Evolutionary conservation across 2,888 invertebrate genomes (phyloP).

Genomic region (Caenorhabditis plicata): DNA sequence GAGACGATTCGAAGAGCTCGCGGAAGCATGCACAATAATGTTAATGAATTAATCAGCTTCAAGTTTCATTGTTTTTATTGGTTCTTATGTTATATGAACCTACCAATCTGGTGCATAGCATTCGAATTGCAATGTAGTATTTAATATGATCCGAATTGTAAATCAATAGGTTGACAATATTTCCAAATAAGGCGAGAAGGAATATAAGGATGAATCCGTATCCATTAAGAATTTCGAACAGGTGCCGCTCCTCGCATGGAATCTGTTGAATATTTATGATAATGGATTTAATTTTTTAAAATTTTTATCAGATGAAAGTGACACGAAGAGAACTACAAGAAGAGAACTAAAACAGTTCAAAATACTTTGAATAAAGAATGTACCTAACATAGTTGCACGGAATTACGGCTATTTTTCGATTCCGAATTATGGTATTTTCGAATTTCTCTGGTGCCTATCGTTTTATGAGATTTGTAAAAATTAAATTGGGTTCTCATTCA

Average conservation of each 20-base stretch:
- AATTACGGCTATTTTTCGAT: no score
- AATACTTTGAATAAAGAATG: no score
- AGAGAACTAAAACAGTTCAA: no score
- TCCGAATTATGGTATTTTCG: no score
- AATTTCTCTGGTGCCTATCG: no score
- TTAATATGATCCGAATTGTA: conserved; percentile 62
- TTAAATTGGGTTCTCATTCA: no score
- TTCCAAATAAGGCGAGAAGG: conserved; percentile 56
- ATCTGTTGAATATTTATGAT: no score
- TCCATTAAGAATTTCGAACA: conserved; percentile 53
- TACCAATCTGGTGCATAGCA: conserved; percentile 60
- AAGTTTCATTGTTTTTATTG: conserved; percentile 1
- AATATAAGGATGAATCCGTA: conserved; percentile 58
- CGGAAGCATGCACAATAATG: conserved; percentile 56
- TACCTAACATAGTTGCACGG: no score
- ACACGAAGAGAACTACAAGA: no score
- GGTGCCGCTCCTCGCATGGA: conserved; percentile 51
- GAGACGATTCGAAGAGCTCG: conserved; percentile 50
- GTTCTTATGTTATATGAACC: neutral
- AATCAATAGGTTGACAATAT: conserved; percentile 56
- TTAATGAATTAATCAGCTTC: conserved; percentile 57
- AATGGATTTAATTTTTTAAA: no score
- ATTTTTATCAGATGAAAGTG: no score
- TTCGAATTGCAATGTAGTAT: conserved; percentile 61
- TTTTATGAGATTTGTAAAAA: no score